Evolutionary conservation across 1,140 invertebrate genomes (phyloP).

Genomic region (Megalopta genalis): DNA sequence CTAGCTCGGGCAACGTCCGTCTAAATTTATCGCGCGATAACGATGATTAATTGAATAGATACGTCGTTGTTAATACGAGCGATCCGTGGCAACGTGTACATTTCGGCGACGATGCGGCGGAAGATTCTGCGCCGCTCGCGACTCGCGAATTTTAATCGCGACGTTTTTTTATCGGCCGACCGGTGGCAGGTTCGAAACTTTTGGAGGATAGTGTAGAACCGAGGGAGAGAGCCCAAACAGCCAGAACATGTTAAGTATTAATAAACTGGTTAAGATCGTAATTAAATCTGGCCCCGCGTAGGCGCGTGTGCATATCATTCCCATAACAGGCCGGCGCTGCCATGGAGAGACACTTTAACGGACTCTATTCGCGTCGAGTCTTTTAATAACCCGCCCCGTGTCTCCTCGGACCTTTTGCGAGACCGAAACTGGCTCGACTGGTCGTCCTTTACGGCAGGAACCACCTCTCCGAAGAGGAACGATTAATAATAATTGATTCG

Average conservation of each 20-base stretch:
- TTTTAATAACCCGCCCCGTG: neutral
- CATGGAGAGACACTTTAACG: slow-evolving; percentile 25
- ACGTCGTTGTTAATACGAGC: too few relatives aligned
- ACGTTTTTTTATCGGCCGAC: too few relatives aligned
- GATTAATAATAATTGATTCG: neutral
- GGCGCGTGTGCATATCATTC: slow-evolving; percentile 31
- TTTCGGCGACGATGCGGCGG: too few relatives aligned
- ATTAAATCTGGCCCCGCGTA: slow-evolving; percentile 45
- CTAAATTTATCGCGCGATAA: too few relatives aligned
- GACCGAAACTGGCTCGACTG: too few relatives aligned
- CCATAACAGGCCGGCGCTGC: slow-evolving; percentile 24
- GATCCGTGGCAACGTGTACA: too few relatives aligned
- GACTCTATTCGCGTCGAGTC: neutral
- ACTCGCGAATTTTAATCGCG: too few relatives aligned
- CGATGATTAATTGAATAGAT: too few relatives aligned
- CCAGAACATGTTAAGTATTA: slow-evolving; percentile 31
- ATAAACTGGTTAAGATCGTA: slow-evolving; percentile 48
- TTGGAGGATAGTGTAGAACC: neutral
- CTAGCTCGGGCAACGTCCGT: too few relatives aligned
- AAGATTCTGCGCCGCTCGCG: too few relatives aligned
- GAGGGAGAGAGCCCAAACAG: neutral
- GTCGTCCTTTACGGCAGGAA: neutral
- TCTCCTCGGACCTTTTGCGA: too few relatives aligned
- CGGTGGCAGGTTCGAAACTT: too few relatives aligned
- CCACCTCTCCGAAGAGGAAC: neutral